Percentiles rank a stretch among this genome's conserved stretches.
Conservation (phyloP, 2,113 vertebrate genomes). For the Microtus oregoni region DNA sequence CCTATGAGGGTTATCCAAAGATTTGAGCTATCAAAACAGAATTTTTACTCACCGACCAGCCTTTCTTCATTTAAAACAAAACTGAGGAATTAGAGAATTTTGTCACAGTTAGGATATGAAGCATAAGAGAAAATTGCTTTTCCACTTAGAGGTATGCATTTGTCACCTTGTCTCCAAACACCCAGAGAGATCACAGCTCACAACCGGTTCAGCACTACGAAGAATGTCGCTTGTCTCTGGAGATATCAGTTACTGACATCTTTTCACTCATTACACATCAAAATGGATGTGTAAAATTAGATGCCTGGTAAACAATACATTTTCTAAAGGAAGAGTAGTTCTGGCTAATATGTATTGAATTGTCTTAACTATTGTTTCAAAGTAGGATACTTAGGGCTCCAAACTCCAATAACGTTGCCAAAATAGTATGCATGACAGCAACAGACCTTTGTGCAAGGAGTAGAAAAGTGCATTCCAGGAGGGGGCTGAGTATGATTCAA, state of each 20-base stretch:
- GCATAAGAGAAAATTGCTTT: slow-evolving; percentile 75
- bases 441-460: not conserved
- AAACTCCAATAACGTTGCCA: not conserved
- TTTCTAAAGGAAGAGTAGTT: slow-evolving; percentile 27
- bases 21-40: slow-evolving; percentile 76
- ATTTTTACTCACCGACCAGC: slow-evolving; percentile 64
- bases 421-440: not conserved
- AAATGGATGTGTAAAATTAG: slow-evolving; percentile 70
- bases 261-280: slow-evolving; percentile 77
- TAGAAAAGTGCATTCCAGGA: not conserved
- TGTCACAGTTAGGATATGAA: slow-evolving; percentile 74
- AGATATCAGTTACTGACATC: slow-evolving; percentile 75
- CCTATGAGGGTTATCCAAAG: slow-evolving; percentile 53
- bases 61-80: slow-evolving; percentile 73
- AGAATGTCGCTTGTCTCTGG: slow-evolving; percentile 68
- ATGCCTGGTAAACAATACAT: slow-evolving; percentile 17
- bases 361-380: not conserved
- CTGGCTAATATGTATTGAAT: slow-evolving; percentile 31
- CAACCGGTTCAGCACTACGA: slow-evolving; percentile 64
- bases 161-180: slow-evolving; percentile 69
- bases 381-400: not conserved
- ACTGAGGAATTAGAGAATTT: slow-evolving; percentile 73
- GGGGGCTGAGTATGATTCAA: not conserved
- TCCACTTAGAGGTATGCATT: slow-evolving; percentile 71
- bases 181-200: slow-evolving; percentile 47